Conservation (phyloP, 2,797 vertebrate genomes). For the Odontamblyopus rebecca region DNA sequence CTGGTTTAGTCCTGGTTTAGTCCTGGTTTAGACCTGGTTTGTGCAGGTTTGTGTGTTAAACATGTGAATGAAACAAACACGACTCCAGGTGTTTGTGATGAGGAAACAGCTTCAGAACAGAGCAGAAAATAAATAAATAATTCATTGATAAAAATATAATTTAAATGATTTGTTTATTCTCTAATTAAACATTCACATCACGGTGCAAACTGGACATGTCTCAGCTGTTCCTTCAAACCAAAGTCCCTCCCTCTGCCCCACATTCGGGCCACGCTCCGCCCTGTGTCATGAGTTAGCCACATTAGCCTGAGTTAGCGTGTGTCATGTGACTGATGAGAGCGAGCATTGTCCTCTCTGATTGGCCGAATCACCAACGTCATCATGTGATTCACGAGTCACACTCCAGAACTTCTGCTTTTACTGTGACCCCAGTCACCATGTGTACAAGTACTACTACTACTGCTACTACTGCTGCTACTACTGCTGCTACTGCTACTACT, state of each 20-base stretch:
- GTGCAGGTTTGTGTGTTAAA: too few species aligned
- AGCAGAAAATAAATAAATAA: too few species aligned
- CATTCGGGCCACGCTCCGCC: neutral
- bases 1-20: too few species aligned
- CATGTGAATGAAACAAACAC: too few species aligned
- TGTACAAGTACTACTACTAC: neutral
- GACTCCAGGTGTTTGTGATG: too few species aligned
- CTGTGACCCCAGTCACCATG: neutral
- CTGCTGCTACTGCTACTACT: neutral
- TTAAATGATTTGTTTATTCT: too few species aligned
- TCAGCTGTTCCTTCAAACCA: too few species aligned
- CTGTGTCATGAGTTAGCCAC: neutral
- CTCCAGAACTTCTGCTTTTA: neutral
- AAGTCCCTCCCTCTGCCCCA: neutral
- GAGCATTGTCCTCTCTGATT: constrained; percentile 71
- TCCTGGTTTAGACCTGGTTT: too few species aligned
- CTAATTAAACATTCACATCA: too few species aligned
- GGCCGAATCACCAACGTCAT: constrained; percentile 62
- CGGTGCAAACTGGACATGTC: too few species aligned
- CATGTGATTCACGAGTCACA: constrained; percentile 55
- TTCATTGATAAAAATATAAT: too few species aligned
- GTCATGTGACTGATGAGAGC: constrained; percentile 74
- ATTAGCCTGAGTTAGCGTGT: constrained; percentile 3
- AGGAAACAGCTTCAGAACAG: too few species aligned
- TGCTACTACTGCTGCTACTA: neutral